phyloP scores from a whole-genome alignment of 2,797 vertebrate genomes.

The Myotis myotis region DNA sequence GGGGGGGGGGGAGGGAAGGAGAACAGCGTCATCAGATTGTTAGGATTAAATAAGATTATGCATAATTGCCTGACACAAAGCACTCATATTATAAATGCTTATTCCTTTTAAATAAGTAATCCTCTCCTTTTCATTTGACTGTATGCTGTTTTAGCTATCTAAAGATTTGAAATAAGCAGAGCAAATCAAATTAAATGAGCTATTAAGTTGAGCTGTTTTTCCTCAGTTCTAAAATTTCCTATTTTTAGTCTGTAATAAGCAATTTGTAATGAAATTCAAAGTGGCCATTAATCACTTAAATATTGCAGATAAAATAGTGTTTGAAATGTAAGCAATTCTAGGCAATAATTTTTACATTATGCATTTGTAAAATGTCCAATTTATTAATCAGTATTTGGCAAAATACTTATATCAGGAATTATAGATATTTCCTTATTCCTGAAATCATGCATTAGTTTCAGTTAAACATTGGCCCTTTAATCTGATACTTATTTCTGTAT shows the following conservation, averaged over 20 bases:
- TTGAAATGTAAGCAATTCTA: conserved; percentile 33
- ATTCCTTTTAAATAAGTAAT: conserved; percentile 36
- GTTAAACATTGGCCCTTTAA: conserved; percentile 8
- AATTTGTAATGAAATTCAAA: conserved; percentile 46
- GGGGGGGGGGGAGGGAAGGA: neutral
- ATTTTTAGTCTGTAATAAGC: conserved; percentile 20
- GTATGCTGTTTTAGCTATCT: conserved; percentile 10
- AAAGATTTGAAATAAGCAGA: conserved; percentile 45
- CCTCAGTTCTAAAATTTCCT: conserved; percentile 36
- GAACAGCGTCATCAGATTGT: neutral
- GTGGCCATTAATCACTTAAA: conserved; percentile 5
- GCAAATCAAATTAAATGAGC: conserved; percentile 10
- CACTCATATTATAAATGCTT: neutral
- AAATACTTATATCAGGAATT: conserved; percentile 6
- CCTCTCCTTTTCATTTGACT: neutral
- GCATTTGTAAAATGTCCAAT: conserved; percentile 8
- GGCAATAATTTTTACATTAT: conserved; percentile 15
- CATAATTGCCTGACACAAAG: neutral
- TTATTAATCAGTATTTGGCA: conserved; percentile 35
- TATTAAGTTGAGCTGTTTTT: conserved; percentile 6
- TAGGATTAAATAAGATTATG: conserved; percentile 10
- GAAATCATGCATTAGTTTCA: conserved; percentile 23
- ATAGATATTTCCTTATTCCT: neutral
- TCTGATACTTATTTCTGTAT: conserved; percentile 1
- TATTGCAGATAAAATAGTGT: conserved; percentile 33